phyloP scores from a whole-genome alignment of 2,888 invertebrate species.

The Meghimatium bilineatum region DNA sequence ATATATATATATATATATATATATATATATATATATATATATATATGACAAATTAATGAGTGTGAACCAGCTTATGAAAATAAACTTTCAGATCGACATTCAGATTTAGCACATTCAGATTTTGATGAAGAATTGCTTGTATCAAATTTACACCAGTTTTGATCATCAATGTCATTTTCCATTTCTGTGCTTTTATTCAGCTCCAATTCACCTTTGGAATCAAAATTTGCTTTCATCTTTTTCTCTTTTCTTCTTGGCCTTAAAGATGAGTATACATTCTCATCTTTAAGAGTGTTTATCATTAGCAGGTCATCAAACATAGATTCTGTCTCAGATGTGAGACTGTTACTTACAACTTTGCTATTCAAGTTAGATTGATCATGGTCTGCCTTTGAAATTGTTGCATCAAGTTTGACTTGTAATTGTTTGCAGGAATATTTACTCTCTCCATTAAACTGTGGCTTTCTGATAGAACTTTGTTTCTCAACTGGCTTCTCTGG shows the following conservation, averaged over 20 bases:
- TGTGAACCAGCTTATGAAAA: constrained; percentile 33
- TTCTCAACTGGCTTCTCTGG: constrained; percentile 2
- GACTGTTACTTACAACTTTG: neutral
- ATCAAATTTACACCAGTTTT: constrained; percentile 31
- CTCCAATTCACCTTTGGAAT: neutral
- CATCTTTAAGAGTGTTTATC: constrained; percentile 61
- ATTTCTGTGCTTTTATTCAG: neutral
- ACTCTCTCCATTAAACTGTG: neutral
- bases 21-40: too few species aligned
- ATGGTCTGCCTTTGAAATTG: too few species aligned
- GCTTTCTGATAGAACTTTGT: neutral
- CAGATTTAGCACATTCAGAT: constrained; percentile 16
- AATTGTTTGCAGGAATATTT: neutral
- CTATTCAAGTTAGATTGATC: neutral
- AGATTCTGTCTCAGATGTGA: constrained; percentile 16
- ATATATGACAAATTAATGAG: too few species aligned
- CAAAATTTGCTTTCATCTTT: neutral
- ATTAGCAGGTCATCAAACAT: constrained; percentile 51
- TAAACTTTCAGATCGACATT: constrained; percentile 29
- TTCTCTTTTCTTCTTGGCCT: neutral
- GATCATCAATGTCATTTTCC: constrained; percentile 35
- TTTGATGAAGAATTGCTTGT: neutral
- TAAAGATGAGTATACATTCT: constrained; percentile 51
- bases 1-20: too few species aligned
- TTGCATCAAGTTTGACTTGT: neutral